These are phyloP conservation scores for Bucco capensis DNA, from an alignment of 2,113 vertebrate species.

Conservation along the genomic window DNA sequence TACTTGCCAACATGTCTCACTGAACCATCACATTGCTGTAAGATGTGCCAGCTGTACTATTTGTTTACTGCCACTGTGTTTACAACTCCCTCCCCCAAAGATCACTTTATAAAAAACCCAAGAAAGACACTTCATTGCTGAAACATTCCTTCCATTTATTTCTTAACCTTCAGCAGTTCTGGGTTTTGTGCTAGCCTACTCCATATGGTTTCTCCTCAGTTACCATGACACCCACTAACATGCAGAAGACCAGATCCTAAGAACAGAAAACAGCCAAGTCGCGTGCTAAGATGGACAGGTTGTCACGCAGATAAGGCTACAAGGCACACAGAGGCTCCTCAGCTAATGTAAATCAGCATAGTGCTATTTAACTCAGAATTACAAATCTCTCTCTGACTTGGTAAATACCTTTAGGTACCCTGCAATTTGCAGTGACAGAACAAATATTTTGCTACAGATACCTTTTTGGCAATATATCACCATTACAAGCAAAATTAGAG, in stretches of 20 bases:
- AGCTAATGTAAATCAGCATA: not conserved
- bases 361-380: not conserved
- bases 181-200: not conserved
- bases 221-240: not conserved
- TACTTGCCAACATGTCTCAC: not conserved
- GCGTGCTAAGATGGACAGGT: conserved; percentile 4
- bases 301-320: not conserved
- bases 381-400: not conserved
- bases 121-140: no score
- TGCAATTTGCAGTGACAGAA: not conserved
- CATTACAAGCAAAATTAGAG: not conserved
- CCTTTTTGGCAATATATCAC: not conserved
- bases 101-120: no score
- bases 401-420: not conserved
- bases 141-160: not conserved
- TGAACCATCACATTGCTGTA: not conserved
- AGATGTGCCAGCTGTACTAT: not conserved
- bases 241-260: conserved; percentile 2
- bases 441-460: not conserved
- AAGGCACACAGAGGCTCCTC: not conserved
- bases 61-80: not conserved
- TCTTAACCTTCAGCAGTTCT: not conserved
- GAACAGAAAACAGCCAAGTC: conserved; percentile 4
- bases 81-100: not conserved
- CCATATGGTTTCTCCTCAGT: not conserved